Base-by-base conservation (phyloP, 2,888 invertebrate genomes). In the Entomobrya multifasciata region DNA sequence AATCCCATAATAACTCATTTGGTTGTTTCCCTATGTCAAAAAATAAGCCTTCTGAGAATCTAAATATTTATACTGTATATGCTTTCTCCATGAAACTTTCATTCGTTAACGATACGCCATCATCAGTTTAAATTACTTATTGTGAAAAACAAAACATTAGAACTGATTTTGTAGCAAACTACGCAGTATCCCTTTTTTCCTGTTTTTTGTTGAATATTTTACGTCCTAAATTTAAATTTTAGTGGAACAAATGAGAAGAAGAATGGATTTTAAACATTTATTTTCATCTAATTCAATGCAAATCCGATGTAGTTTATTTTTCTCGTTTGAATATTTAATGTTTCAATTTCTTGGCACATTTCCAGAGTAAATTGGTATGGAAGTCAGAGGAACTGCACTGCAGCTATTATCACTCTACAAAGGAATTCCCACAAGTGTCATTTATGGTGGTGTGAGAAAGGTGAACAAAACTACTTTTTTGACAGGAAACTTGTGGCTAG, bases 311-410 rank as follows among this genome's bases (percentile, higher is more conserved):
- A 36, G 36, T 36, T 36, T 4, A 8, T 6, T 36, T 36, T 17
- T 60, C 60, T 27, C 1, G 27, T 27, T 57, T 84, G 67, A 84
- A 84, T 84, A 77, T 77, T 83, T 83, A 52, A 83, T 52, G 41
- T 67, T 84, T 84, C 84, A 84, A 84, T 84, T 84, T 52, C 83
- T 76, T 30, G 20, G 55, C 65, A 52, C 76, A 65, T 77, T 83
- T 83, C 8, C 4, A 20, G 20, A 3, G 15, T 13, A 67, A 78
- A 84, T 78, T 57, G 70, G 84, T 30, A 10, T 55, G 27, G 44
- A 78, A 65, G 11, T 15, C 13, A n/a, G n/a, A 36, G 4, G 36
- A 8, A 36, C 36, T 36, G 8, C 4, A 36, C 36, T 17, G 52
- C 0, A 62, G 27, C 49, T 76, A 47, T 76, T 41, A 65, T 65